Base-by-base conservation (phyloP, 1,140 invertebrate genomes). In the Polypedilum vanderplanki region DNA sequence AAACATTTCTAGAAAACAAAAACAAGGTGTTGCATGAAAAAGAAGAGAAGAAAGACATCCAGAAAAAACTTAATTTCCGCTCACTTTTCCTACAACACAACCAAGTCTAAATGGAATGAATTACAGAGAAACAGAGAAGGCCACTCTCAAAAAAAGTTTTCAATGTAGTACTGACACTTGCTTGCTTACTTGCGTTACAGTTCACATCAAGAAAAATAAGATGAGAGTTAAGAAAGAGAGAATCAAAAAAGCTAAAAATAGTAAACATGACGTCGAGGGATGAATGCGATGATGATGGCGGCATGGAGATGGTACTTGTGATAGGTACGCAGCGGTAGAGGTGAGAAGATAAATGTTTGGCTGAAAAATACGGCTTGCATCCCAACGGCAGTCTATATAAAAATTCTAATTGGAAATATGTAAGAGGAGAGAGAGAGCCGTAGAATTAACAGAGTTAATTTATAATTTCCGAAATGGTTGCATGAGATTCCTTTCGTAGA, bases 321-420 rank as follows among this genome's bases (percentile, higher is more conserved):
- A n/a, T n/a, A n/a, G n/a, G n/a, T n/a, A n/a, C n/a, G 41, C 15
- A 46, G 1, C 1, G 7, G 41, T 46, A 46, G 41, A 18, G 9
- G n/a, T 17, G n/a, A n/a, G 18, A 20, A 65, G 18, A n/a, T 17
- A 17, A 67, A 67, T 67, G 64, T 67, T n/a, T n/a, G n/a, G 64
- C 15, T 67, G 18, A 20, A 46, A 46, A 46, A 46, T 46, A 46
- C 41, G n/a, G 41, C 41, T 20, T 67, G 64, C 64, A 67, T 67
- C n/a, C 64, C 64, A 67, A 20, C 64, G 18, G 18, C 18, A n/a
- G 64, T 67, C 64, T 67, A 67, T 17, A 17, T 67, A 67, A 67
- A 67, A 67, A 67, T 67, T 17, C 15, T 67, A 67, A 67, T 67
- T 67, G 18, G 18, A 67, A 67, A 67, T 20, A n/a, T 18, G 64